Conservation (phyloP, 2,797 vertebrate species). For the Helarctos malayanus region DNA sequence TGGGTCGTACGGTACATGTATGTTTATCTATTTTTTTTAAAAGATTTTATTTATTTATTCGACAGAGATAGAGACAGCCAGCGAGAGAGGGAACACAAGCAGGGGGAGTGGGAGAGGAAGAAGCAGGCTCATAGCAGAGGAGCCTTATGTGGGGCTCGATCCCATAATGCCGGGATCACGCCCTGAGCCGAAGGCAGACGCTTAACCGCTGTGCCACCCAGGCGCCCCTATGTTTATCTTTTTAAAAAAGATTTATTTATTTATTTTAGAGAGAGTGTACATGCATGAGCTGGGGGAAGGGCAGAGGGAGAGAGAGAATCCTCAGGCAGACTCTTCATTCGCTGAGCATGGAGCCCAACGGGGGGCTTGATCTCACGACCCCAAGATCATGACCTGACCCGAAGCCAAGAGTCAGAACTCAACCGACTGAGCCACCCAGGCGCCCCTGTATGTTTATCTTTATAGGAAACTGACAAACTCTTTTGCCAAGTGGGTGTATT, state of each 20-base stretch:
- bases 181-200: no score
- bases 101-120: no score
- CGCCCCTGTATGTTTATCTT: neutral
- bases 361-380: neutral
- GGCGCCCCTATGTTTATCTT: neutral
- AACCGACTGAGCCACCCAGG: neutral
- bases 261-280: neutral
- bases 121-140: no score
- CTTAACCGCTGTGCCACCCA: no score
- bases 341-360: neutral
- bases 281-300: neutral
- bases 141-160: no score
- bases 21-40: neutral
- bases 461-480: neutral
- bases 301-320: neutral
- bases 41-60: neutral
- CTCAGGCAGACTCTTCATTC: neutral
- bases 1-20: neutral
- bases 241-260: neutral
- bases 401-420: neutral
- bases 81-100: no score
- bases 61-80: no score
- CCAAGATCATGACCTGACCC: neutral
- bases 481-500: neutral
- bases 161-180: no score